Conservation (phyloP, 2,888 invertebrate genomes). For the Netelia virgata region DNA sequence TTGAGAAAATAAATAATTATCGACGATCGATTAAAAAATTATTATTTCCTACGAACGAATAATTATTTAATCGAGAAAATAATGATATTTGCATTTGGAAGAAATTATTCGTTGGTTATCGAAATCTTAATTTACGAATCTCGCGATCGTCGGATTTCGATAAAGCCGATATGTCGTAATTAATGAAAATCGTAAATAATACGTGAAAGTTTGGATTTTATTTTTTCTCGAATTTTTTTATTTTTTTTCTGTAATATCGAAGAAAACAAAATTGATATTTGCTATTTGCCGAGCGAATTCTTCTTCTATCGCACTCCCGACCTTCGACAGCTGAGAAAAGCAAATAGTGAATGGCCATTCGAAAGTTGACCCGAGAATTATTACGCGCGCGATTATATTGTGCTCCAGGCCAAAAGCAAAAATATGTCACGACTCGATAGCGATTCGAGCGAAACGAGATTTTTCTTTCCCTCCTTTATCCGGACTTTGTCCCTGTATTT, state of each 20-base stretch:
- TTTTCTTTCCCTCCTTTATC: slow-evolving; percentile 11
- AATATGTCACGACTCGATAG: not conserved
- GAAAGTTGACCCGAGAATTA: slow-evolving; percentile 6
- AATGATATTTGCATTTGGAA: too few relatives aligned
- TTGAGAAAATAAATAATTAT: too few relatives aligned
- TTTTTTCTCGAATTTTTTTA: not conserved
- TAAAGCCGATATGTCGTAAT: too few relatives aligned
- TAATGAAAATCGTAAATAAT: too few relatives aligned
- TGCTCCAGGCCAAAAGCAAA: slow-evolving; percentile 18
- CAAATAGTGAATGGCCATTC: slow-evolving; percentile 7
- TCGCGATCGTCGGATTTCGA: too few relatives aligned
- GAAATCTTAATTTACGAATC: too few relatives aligned
- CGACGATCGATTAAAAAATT: too few relatives aligned
- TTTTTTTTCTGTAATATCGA: not conserved
- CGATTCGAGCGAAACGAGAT: not conserved
- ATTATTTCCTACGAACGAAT: too few relatives aligned
- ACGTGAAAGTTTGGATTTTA: too few relatives aligned
- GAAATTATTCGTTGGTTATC: too few relatives aligned
- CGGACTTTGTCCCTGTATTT: not conserved
- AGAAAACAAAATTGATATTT: slow-evolving; percentile 13
- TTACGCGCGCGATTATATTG: slow-evolving; percentile 5
- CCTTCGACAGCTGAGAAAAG: slow-evolving; percentile 4
- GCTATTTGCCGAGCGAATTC: not conserved
- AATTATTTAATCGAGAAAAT: too few relatives aligned
- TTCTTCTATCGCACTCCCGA: not conserved